Conservation (phyloP, 2,888 invertebrate species). For the Brachylomia viminalis region DNA sequence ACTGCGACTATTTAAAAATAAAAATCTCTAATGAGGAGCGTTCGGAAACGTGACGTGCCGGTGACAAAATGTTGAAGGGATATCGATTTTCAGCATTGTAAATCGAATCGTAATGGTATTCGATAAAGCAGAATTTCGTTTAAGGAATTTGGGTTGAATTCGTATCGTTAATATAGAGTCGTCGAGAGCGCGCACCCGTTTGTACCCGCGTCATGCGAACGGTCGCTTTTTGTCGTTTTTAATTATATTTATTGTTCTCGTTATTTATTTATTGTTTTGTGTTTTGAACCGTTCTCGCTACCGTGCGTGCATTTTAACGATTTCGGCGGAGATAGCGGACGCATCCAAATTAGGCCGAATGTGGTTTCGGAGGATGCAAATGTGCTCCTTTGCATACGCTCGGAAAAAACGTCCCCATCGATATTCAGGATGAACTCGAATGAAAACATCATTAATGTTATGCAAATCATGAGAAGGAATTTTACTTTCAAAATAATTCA, state of each 20-base stretch:
- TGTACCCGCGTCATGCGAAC: conserved; percentile 86
- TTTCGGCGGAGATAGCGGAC: conserved; percentile 82
- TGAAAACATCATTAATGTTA: conserved; percentile 86
- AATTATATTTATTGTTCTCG: conserved; percentile 90
- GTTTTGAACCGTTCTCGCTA: conserved; percentile 85
- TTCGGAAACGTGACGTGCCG: conserved; percentile 83
- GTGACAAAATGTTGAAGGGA: conserved; percentile 87
- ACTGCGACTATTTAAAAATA: conserved; percentile 78
- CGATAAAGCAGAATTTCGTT: conserved; percentile 71
- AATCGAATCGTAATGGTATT: conserved; percentile 71
- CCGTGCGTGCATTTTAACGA: conserved; percentile 88
- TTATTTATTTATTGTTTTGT: conserved; percentile 89
- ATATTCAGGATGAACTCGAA: conserved; percentile 77
- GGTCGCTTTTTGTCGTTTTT: conserved; percentile 89
- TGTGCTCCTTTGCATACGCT: conserved; percentile 84
- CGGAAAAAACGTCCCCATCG: conserved; percentile 76
- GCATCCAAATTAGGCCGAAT: conserved; percentile 87
- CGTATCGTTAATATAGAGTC: conserved; percentile 85
- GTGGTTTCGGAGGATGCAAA: conserved; percentile 84
- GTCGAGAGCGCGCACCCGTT: conserved; percentile 84
- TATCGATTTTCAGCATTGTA: conserved; percentile 67
- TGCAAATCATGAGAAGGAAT: conserved; percentile 80
- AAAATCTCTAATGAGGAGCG: conserved; percentile 85
- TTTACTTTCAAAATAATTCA: conserved; percentile 69
- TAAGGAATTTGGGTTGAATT: conserved; percentile 69